Percentiles rank a stretch among this genome's conserved stretches.
Evolutionary conservation across 2,797 vertebrate species (phyloP).

Genomic region (Oryzias dopingdopingensis): DNA sequence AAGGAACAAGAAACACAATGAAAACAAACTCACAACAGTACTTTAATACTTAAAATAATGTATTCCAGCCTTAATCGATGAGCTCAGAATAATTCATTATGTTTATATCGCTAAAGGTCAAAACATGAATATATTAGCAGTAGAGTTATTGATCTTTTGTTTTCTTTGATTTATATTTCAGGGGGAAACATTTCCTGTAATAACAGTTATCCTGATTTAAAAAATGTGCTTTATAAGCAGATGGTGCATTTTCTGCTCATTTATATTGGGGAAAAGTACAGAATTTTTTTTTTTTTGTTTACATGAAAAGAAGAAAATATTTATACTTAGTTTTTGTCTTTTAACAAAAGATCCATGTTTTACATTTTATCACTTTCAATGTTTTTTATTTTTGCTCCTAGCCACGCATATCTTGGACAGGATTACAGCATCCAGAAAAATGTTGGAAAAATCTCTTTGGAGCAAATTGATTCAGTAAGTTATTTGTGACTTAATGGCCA

Average conservation of each 20-base stretch:
- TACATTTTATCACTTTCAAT: no score
- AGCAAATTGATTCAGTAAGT: slow-evolving; percentile 94
- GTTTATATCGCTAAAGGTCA: slow-evolving; percentile 33
- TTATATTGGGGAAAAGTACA: no score
- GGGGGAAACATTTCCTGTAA: no score
- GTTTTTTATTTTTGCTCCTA: slow-evolving; percentile 55
- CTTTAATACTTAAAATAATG: not conserved
- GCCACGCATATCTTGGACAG: slow-evolving; percentile 94
- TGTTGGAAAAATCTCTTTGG: slow-evolving; percentile 90
- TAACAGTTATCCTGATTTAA: no score
- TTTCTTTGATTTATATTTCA: slow-evolving; percentile 37
- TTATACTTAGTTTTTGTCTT: no score
- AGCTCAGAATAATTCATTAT: slow-evolving; percentile 17
- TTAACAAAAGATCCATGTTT: no score
- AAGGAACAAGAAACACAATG: no score
- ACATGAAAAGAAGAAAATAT: no score
- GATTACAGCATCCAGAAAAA: slow-evolving; percentile 92
- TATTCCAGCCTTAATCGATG: not conserved
- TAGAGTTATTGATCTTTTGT: slow-evolving; percentile 33
- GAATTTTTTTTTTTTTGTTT: no score
- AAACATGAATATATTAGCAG: slow-evolving; percentile 22
- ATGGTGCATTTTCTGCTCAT: no score
- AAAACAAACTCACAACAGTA: not conserved
- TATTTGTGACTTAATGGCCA: slow-evolving; percentile 27
- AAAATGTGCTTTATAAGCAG: no score